phyloP scores from a whole-genome alignment of 2,113 vertebrate species.

The Tragelaphus scriptus region DNA sequence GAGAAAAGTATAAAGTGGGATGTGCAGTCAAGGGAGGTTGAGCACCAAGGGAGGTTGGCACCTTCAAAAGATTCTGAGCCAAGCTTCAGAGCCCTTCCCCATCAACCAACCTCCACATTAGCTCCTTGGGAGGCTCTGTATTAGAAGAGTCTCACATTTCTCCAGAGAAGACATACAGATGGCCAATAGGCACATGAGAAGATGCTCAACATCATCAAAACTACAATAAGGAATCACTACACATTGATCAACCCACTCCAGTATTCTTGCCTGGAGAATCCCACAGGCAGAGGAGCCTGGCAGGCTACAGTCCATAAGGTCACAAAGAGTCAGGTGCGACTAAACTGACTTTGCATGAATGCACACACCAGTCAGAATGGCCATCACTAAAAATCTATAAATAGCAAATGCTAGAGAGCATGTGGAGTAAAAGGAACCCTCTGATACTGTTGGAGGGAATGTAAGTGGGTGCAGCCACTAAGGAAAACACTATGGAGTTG shows the following conservation, averaged over 20 bases:
- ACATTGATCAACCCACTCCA: background rate
- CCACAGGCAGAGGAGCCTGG: background rate
- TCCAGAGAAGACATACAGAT: background rate
- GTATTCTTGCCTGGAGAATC: background rate
- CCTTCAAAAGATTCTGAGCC: background rate
- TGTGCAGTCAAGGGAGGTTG: background rate
- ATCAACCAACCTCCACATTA: background rate
- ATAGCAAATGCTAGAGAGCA: background rate
- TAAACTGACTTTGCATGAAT: background rate
- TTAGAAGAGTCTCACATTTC: background rate
- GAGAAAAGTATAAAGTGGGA: background rate
- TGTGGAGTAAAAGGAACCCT: background rate
- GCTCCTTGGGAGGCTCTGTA: background rate
- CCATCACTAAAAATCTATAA: background rate
- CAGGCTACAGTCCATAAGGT: background rate
- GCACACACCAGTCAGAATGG: background rate
- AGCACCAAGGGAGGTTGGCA: too few species aligned
- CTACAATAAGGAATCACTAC: background rate
- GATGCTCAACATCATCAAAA: background rate
- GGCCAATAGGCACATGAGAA: background rate
- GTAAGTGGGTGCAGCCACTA: background rate
- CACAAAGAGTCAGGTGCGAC: background rate
- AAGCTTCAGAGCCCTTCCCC: rapidly evolving
- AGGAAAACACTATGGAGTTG: background rate
- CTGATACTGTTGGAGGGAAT: background rate